phyloP scores from a whole-genome alignment of 1,140 invertebrate genomes.

The Leptinotarsa undecemlineata region DNA sequence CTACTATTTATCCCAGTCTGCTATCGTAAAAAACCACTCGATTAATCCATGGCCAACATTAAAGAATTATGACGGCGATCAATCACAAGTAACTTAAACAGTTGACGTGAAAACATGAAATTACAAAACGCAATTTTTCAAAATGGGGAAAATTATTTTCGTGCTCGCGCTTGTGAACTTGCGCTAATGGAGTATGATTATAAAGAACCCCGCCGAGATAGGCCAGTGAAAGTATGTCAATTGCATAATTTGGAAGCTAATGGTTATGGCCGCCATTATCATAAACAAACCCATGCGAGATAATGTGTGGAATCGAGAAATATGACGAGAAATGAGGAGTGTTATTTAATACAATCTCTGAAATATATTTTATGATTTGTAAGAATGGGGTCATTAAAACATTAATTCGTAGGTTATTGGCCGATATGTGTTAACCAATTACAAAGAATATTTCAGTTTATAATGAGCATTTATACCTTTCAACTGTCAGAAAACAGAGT shows the following conservation, averaged over 20 bases:
- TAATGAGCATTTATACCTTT: too few species aligned
- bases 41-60: constrained; percentile 8
- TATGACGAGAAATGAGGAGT: too few species aligned
- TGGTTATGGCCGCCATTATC: neutral
- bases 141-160: constrained; percentile 11
- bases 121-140: constrained; percentile 15
- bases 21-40: neutral
- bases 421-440: too few species aligned
- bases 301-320: neutral
- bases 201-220: neutral
- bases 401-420: too few species aligned
- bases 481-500: too few species aligned
- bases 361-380: too few species aligned
- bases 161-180: neutral
- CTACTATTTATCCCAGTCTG: neutral
- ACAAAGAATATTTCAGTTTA: too few species aligned
- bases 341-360: too few species aligned
- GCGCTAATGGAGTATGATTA: constrained; percentile 11
- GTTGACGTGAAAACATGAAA: constrained; percentile 21
- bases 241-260: neutral
- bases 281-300: neutral
- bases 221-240: neutral
- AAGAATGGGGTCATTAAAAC: too few species aligned
- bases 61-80: constrained; percentile 4
- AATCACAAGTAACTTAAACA: constrained; percentile 13